These are phyloP conservation scores for Salvelinus namaycush DNA, from an alignment of 2,113 vertebrate species.

Conservation along the genomic window DNA sequence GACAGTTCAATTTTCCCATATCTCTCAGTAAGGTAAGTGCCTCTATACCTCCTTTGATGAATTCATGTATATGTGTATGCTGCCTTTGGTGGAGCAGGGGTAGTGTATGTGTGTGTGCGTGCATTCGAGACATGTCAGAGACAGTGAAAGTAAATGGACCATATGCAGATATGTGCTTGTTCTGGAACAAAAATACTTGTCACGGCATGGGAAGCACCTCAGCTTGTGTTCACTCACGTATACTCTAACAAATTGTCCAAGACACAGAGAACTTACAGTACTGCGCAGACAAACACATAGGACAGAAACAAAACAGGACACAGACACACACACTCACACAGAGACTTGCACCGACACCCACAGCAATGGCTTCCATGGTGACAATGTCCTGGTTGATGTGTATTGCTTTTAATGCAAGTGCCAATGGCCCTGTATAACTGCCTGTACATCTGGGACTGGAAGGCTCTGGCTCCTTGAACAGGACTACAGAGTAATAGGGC, in stretches of 20 bases:
- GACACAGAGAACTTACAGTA: too few species aligned
- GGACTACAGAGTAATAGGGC: neutral
- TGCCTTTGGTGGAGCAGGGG: neutral
- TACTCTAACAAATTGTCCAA: too few species aligned
- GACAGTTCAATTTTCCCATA: too few species aligned
- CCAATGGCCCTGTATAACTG: neutral
- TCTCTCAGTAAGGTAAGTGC: too few species aligned
- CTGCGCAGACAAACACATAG: neutral
- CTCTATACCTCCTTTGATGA: neutral
- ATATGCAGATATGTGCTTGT: neutral
- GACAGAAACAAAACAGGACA: neutral
- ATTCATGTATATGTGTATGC: neutral
- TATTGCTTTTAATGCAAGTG: neutral
- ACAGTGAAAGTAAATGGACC: neutral
- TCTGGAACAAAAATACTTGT: neutral
- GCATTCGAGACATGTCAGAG: neutral
- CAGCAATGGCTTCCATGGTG: neutral
- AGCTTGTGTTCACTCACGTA: too few species aligned
- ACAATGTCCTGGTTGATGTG: slow-evolving; percentile 2
- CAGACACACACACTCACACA: neutral
- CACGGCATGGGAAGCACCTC: too few species aligned
- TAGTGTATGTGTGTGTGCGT: neutral
- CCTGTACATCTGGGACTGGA: neutral
- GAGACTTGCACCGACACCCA: neutral
- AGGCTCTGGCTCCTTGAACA: neutral